Evolutionary conservation across 1,140 invertebrate species (phyloP).

Genomic region (Maniola jurtina): DNA sequence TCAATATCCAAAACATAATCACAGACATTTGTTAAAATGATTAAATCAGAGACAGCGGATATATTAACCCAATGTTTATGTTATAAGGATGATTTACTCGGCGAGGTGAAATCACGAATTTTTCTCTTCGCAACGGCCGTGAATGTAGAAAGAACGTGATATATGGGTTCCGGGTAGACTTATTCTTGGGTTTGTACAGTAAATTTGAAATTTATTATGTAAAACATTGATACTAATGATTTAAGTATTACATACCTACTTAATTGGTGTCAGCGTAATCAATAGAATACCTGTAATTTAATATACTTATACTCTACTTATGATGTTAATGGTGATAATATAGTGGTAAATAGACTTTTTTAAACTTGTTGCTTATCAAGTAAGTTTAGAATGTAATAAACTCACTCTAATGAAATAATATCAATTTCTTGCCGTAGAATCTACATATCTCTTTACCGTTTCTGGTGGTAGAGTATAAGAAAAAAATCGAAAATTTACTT

Average conservation of each 20-base stretch:
- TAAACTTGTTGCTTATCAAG: too few relatives aligned
- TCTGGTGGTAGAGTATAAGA: too few relatives aligned
- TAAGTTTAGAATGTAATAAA: too few relatives aligned
- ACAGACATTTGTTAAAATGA: conserved; percentile 30
- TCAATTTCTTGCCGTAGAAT: too few relatives aligned
- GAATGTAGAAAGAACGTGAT: conserved; percentile 34
- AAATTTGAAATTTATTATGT: conserved; percentile 8
- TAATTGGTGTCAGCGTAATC: too few relatives aligned
- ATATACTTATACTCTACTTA: too few relatives aligned
- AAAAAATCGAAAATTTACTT: too few relatives aligned
- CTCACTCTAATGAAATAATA: too few relatives aligned
- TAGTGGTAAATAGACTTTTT: too few relatives aligned
- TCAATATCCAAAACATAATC: conserved; percentile 16
- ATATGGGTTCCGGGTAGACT: conserved; percentile 40
- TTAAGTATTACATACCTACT: neutral
- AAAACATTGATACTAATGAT: neutral
- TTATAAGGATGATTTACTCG: conserved; percentile 41
- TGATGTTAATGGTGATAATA: too few relatives aligned
- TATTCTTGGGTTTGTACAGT: conserved; percentile 23
- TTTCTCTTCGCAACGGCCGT: conserved; percentile 24
- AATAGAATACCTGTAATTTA: too few relatives aligned
- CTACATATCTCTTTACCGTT: too few relatives aligned
- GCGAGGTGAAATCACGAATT: conserved; percentile 37
- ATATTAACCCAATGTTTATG: conserved; percentile 43
- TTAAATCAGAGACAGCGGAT: conserved; percentile 34